Conservation (phyloP, 2,888 invertebrate genomes). For the Lasioglossum calceatum region DNA sequence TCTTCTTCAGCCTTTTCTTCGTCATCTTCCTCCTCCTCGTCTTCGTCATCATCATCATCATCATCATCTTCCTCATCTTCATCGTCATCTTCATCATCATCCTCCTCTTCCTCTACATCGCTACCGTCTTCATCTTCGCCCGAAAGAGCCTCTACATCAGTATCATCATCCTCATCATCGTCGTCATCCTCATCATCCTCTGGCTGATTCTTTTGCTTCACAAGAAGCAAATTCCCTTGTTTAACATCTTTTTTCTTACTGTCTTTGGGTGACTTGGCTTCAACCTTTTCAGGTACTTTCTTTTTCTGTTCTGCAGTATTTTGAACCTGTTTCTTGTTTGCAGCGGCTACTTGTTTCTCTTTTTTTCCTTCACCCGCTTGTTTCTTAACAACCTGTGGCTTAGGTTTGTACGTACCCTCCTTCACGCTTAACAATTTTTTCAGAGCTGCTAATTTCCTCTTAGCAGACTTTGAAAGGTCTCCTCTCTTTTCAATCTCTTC, state of each 20-base stretch:
- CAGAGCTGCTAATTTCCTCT: conserved; percentile 66
- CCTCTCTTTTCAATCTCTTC: conserved; percentile 66
- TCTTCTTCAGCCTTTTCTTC: conserved; percentile 32
- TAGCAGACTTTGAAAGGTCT: conserved; percentile 72
- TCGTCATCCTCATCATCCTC: conserved; percentile 40
- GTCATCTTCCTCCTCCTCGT: conserved; percentile 47
- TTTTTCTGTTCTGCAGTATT: conserved; percentile 13
- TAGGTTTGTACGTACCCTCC: conserved; percentile 30
- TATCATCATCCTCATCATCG: not conserved
- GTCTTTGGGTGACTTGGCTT: conserved; percentile 27
- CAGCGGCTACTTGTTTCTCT: conserved; percentile 25
- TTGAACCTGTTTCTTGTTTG: conserved; percentile 32
- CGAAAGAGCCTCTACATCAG: conserved; percentile 18
- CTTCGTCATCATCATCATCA: conserved; percentile 39
- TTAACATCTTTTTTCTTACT: conserved; percentile 37
- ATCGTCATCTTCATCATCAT: conserved; percentile 33
- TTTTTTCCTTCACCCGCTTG: conserved; percentile 17
- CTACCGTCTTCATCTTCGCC: conserved; percentile 29
- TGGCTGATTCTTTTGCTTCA: conserved; percentile 11
- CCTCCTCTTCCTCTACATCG: conserved; percentile 21
- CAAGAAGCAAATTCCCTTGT: conserved; percentile 12
- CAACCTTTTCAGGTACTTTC: conserved; percentile 15
- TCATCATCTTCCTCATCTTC: conserved; percentile 41
- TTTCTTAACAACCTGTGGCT: not conserved
- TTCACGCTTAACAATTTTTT: conserved; percentile 68